phyloP scores from a whole-genome alignment of 2,888 invertebrate genomes.

The Oscheius sp. region DNA sequence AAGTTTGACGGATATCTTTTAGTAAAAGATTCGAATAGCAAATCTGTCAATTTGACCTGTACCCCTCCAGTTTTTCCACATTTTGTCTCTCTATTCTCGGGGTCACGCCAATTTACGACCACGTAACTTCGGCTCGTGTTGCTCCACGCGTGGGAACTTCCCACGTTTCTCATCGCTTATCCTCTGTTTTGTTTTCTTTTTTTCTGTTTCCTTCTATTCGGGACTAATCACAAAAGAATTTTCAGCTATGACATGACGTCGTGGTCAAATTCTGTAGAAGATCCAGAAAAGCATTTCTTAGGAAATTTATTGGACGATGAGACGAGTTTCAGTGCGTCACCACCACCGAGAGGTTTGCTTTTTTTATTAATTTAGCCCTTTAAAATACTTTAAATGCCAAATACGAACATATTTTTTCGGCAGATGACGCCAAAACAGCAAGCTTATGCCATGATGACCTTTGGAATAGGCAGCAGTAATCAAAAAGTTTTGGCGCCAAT shows the following conservation, averaged over 20 bases:
- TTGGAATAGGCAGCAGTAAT: no score
- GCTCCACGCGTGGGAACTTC: not conserved
- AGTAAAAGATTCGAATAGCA: no score
- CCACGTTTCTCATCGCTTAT: not conserved
- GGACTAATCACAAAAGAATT: not conserved
- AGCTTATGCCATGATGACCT: no score
- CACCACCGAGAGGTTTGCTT: constrained; percentile 13
- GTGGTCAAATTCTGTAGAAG: constrained; percentile 46
- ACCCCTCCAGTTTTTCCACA: not conserved
- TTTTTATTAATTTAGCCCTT: not conserved
- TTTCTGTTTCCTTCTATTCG: not conserved
- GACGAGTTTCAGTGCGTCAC: constrained; percentile 27
- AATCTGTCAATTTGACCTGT: not conserved
- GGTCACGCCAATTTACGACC: not conserved
- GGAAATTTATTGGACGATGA: constrained; percentile 62
- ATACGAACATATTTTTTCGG: no score
- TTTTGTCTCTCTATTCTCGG: not conserved
- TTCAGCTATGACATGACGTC: constrained; percentile 38
- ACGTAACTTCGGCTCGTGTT: not conserved
- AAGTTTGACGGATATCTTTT: no score
- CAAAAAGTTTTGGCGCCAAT: no score
- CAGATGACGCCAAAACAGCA: no score
- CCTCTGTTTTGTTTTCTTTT: constrained; percentile 7
- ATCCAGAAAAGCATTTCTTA: constrained; percentile 61
- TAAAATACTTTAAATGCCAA: no score